Percentiles rank a stretch among this genome's conserved stretches.
These are phyloP conservation scores for Rhamphomyia laevipes DNA, from an alignment of 2,888 invertebrate species.

Conservation along the genomic window DNA sequence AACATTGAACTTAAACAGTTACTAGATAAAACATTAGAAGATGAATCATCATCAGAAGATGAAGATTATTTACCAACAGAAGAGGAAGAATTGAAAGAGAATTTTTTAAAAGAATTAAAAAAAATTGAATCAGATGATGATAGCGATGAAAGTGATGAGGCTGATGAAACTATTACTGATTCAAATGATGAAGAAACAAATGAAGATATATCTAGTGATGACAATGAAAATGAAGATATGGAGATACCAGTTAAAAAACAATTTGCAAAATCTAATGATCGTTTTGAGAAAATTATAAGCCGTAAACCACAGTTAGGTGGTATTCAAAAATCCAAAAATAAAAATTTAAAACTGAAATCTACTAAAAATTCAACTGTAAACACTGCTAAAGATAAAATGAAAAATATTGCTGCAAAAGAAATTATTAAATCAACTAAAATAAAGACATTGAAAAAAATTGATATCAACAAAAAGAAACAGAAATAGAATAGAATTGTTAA, in stretches of 20 bases:
- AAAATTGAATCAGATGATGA: not conserved
- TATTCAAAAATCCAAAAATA: conserved; percentile 24
- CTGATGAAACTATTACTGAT: conserved; percentile 3
- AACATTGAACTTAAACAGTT: not conserved
- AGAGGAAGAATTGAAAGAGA: not conserved
- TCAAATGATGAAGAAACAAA: not conserved
- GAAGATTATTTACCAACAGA: not conserved
- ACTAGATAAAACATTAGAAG: not conserved
- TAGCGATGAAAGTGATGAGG: conserved; percentile 11
- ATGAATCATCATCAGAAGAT: not conserved
- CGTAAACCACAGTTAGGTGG: conserved; percentile 27
- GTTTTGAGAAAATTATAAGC: conserved; percentile 22
- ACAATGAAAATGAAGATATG: conserved; percentile 3
- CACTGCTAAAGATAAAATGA: conserved; percentile 15
- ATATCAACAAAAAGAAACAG: conserved; percentile 12
- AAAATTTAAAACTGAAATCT: conserved; percentile 9
- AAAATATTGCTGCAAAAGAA: conserved; percentile 25
- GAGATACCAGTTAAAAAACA: conserved; percentile 9
- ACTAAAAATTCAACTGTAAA: not conserved
- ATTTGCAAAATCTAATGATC: conserved; percentile 2
- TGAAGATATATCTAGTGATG: not conserved
- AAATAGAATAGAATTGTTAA: not conserved
- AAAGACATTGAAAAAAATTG: conserved; percentile 16
- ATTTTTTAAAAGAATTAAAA: not conserved
- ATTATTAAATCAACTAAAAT: conserved; percentile 12